phyloP scores from a whole-genome alignment of 2,113 vertebrate species.

The Amblyopsis rosae region DNA sequence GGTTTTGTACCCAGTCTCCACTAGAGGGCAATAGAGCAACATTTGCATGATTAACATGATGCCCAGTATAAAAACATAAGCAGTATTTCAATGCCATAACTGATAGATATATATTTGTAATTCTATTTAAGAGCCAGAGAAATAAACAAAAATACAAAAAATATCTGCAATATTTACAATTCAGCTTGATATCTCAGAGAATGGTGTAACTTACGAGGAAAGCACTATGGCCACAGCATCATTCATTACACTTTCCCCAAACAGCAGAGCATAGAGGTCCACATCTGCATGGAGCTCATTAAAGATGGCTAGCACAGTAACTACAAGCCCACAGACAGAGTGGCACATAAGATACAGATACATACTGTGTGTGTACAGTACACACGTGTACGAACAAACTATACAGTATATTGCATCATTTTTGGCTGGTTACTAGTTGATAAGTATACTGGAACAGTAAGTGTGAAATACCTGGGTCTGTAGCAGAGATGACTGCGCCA shows the following conservation, averaged over 20 bases:
- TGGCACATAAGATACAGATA: constrained; percentile 18
- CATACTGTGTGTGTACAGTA: constrained; percentile 8
- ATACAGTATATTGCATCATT: accelerated
- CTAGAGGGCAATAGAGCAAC: constrained; percentile 54
- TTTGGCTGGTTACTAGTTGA: background rate
- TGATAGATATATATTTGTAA: background rate
- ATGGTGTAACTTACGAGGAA: constrained; percentile 86
- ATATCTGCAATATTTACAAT: background rate
- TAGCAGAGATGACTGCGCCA: constrained; percentile 95
- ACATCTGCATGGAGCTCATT: constrained; percentile 95
- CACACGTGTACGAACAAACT: background rate
- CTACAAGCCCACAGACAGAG: constrained; percentile 62
- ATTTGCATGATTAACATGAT: background rate
- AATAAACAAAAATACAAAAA: background rate
- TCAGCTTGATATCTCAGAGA: constrained; percentile 1
- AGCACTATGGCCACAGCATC: constrained; percentile 96
- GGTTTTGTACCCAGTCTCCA: constrained; percentile 23
- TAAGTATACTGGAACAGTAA: too few species aligned
- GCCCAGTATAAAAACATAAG: constrained; percentile 10
- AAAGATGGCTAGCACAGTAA: constrained; percentile 96
- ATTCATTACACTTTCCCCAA: constrained; percentile 97
- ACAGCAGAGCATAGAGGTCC: constrained; percentile 96
- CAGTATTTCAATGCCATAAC: constrained; percentile 29
- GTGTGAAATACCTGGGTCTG: constrained; percentile 87
- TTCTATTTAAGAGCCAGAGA: background rate